These are phyloP conservation scores for Macrotrachela quadricornifera DNA, from an alignment of 1,140 invertebrate genomes.

Conservation along the genomic window DNA sequence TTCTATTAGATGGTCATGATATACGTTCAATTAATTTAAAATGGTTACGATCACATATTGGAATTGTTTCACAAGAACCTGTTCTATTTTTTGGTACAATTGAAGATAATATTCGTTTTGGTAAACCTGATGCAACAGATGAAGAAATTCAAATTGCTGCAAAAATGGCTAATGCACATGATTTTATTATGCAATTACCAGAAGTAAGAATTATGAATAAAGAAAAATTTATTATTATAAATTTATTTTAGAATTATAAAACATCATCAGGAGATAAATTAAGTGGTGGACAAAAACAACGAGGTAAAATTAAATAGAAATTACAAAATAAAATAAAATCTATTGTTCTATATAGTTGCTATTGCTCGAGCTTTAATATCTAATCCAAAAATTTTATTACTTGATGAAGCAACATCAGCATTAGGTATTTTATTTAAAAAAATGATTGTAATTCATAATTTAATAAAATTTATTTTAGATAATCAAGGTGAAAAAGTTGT, in stretches of 20 bases:
- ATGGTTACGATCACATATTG: constrained; percentile 28
- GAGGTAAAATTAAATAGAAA: constrained; percentile 32
- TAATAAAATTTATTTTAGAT: constrained; percentile 54
- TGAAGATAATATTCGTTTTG: constrained; percentile 76
- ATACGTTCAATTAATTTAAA: not conserved
- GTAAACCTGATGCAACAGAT: constrained; percentile 39
- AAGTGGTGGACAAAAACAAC: constrained; percentile 9
- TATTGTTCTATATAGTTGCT: constrained; percentile 56
- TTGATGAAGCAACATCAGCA: constrained; percentile 44
- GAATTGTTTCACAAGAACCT: constrained; percentile 27
- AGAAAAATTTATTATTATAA: constrained; percentile 43
- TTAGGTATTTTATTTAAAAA: constrained; percentile 61
- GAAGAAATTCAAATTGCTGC: constrained; percentile 49
- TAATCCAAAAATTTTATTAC: constrained; percentile 21
- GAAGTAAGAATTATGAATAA: constrained; percentile 38
- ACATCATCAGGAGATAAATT: constrained; percentile 37
- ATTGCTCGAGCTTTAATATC: constrained; percentile 37
- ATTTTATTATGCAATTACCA: constrained; percentile 60
- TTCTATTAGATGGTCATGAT: constrained; percentile 8
- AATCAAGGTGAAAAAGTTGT: constrained; percentile 11
- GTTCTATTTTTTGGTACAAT: constrained; percentile 69
- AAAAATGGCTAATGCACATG: constrained; percentile 62
- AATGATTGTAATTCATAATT: constrained; percentile 56
- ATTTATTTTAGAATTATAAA: constrained; percentile 61
- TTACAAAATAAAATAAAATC: too few species aligned